Base-by-base conservation (phyloP, 1,140 invertebrate genomes). In the Agraylea sexmaculata region DNA sequence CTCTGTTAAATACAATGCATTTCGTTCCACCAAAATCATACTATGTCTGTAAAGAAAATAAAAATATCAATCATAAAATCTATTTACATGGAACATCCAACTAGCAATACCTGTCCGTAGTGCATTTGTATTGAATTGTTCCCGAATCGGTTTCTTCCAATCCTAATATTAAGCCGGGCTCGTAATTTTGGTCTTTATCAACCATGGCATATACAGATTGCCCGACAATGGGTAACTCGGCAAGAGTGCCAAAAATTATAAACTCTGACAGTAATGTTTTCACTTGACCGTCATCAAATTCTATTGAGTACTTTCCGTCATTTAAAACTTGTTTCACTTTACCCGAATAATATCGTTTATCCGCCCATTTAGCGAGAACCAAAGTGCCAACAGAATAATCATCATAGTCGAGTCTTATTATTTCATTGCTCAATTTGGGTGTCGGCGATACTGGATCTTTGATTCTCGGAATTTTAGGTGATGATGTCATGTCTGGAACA, bases 301-400 rank as follows among this genome's bases (percentile, higher is more conserved):
- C 63, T 5, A 75, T 70, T 40, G 69, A 56, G 50, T 71, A 75
- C 39, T 75, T 76, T 10, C 59, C 61, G n/a, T 66, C 68, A 4
- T 69, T 57, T 1, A 66, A 66, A 6, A 67, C 64, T 49, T 65
- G 59, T 7, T 58, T 49, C 0, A 76, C 68, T 49, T 52, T 66
- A 0, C 73, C 73, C 0, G 73, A 71, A 45, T 76, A 77, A 46
- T 74, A 77, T 30, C 69, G 64, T 42, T 72, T 74, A 37, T 77
- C 74, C 0, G 69, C 68, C 74, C 75, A 77, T 55, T 72, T 74
- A 0, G 74, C 75, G 33, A 76, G 62, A 0, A 75, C 73, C 0
- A 66, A 53, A 4, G 66, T 70, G 1, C 69, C 69, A 1, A 67
- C 58, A 0, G 60, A 37, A 37, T 50, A 59, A 0, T 58, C 20